phyloP scores from a whole-genome alignment of 1,140 invertebrate genomes.

The Pachypsylla venusta region DNA sequence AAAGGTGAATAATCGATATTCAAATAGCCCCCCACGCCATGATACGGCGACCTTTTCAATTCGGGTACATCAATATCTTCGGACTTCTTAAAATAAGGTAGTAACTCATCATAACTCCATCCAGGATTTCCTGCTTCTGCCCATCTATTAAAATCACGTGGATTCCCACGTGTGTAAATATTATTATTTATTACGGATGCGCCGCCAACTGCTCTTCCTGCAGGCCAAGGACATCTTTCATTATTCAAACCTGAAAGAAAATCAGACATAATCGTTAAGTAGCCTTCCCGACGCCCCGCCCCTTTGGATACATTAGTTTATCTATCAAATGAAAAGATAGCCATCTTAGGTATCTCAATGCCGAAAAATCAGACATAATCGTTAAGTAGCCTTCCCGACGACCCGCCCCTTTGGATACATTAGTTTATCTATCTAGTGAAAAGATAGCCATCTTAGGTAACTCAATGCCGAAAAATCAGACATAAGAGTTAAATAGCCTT shows the following conservation, averaged over 20 bases:
- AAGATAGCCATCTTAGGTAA: too few relatives aligned
- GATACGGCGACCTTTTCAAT: constrained; percentile 29
- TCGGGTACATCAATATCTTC: constrained; percentile 30
- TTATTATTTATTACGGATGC: constrained; percentile 68
- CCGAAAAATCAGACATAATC: too few relatives aligned
- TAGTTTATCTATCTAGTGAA: too few relatives aligned
- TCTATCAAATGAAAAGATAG: too few relatives aligned
- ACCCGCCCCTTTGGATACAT: too few relatives aligned
- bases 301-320: too few relatives aligned
- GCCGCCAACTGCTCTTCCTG: constrained; percentile 52
- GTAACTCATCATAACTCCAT: constrained; percentile 40
- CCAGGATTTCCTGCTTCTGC: constrained; percentile 48
- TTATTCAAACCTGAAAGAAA: constrained; percentile 32
- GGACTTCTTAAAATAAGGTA: constrained; percentile 40
- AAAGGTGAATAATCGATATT: constrained; percentile 21
- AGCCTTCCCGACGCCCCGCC: constrained; percentile 39
- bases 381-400: too few relatives aligned
- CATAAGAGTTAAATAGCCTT: too few relatives aligned
- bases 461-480: too few relatives aligned
- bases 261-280: too few relatives aligned
- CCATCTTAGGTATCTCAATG: too few relatives aligned
- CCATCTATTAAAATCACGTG: constrained; percentile 58
- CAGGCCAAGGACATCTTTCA: constrained; percentile 38
- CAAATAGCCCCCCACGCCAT: constrained; percentile 25
- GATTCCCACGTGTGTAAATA: constrained; percentile 73